Percentiles rank a stretch among this genome's conserved stretches.
Evolutionary conservation across 2,888 invertebrate species (phyloP).

Genomic region (Steinernema hermaphroditum): DNA sequence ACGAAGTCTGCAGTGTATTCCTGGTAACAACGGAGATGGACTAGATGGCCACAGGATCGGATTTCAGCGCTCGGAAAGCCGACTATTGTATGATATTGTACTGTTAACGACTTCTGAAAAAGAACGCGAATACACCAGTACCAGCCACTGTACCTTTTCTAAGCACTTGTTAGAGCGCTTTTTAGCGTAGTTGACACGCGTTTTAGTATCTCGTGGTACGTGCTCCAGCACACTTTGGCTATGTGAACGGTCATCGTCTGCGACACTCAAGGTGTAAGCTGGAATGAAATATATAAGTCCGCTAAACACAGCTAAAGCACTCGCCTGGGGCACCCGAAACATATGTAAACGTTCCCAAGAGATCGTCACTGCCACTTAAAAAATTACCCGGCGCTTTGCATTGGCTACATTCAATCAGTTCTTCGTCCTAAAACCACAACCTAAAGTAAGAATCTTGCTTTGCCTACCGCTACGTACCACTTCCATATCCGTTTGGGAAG

Average conservation of each 20-base stretch:
- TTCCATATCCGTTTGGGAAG: neutral
- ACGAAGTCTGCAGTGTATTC: too few relatives aligned
- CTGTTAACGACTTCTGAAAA: neutral
- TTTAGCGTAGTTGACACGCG: neutral
- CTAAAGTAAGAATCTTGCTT: neutral
- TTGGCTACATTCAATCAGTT: neutral
- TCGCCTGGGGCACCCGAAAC: constrained; percentile 3
- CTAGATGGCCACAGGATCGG: constrained; percentile 85
- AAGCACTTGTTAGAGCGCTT: neutral
- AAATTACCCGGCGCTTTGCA: constrained; percentile 15
- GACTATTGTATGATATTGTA: neutral
- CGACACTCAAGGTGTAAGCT: neutral
- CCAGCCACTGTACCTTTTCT: neutral
- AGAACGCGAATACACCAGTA: neutral
- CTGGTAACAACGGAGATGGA: constrained; percentile 89
- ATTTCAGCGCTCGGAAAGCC: constrained; percentile 24
- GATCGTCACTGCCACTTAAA: neutral
- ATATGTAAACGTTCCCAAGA: constrained; percentile 5
- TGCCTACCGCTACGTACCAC: neutral
- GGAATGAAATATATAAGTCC: neutral
- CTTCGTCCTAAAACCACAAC: neutral
- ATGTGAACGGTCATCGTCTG: too few relatives aligned
- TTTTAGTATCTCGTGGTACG: neutral
- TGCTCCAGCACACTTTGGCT: too few relatives aligned
- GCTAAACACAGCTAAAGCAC: neutral